A percentile compares a stretch with the other conserved stretches of the same genome.
Conservation (phyloP, 2,888 invertebrate species). For the Digitonthophagus gazella region DNA sequence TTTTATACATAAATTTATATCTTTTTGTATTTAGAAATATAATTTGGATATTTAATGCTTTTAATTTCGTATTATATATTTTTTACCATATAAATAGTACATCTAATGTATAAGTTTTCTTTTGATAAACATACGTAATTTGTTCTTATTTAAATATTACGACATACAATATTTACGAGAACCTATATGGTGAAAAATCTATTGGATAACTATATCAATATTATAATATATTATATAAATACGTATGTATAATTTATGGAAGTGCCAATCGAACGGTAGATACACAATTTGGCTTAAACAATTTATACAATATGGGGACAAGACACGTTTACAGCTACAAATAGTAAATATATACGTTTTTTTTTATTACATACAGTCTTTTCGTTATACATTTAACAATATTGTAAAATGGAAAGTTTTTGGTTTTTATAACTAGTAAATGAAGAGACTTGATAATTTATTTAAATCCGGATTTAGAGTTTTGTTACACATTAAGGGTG, state of each 20-base stretch:
- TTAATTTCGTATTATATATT: not conserved
- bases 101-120: no score
- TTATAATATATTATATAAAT: no score
- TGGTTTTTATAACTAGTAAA: slow-evolving; percentile 1
- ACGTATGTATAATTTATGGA: not conserved
- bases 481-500: no score
- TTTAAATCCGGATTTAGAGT: no score
- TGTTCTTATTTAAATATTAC: no score
- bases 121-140: no score
- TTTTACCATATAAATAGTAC: not conserved
- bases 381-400: slow-evolving; percentile 11
- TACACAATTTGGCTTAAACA: not conserved
- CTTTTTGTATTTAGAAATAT: not conserved
- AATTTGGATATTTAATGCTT: not conserved
- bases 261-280: not conserved
- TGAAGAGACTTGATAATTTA: slow-evolving; percentile 13
- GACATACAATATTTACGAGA: not conserved
- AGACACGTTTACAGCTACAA: not conserved
- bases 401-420: slow-evolving; percentile 15
- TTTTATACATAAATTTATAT: not conserved
- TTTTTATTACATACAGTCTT: slow-evolving; percentile 20
- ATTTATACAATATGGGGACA: not conserved
- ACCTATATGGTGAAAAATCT: not conserved
- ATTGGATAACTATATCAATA: not conserved
- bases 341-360: not conserved